phyloP scores from a whole-genome alignment of 2,113 vertebrate genomes.

The Casuarius casuarius region DNA sequence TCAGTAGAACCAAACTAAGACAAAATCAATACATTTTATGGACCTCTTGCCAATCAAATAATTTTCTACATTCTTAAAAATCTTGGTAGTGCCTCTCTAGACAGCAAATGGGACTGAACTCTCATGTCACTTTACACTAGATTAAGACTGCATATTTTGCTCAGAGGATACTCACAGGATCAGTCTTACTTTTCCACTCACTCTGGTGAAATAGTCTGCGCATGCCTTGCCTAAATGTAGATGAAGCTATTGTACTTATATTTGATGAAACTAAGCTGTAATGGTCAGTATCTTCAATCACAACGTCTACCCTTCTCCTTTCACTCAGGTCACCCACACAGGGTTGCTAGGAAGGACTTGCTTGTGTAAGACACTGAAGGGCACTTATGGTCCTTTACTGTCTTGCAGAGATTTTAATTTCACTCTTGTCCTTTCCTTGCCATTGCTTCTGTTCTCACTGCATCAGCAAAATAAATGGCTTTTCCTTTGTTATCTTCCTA shows the following conservation, averaged over 20 bases:
- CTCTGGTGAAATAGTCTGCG: neutral
- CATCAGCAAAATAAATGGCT: neutral
- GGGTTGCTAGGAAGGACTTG: neutral
- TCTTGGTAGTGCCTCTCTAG: neutral
- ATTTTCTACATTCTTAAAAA: neutral
- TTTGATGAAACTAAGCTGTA: neutral
- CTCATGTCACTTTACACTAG: neutral
- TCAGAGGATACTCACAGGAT: neutral
- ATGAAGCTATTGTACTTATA: neutral
- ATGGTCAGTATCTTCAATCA: neutral
- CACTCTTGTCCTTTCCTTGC: neutral
- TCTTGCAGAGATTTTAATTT: neutral
- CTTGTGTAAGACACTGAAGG: neutral
- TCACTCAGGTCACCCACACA: neutral
- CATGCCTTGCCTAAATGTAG: neutral
- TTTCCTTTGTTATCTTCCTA: rapidly evolving
- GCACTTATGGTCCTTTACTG: neutral
- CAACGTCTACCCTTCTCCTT: neutral
- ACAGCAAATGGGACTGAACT: neutral
- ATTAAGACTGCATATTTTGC: neutral
- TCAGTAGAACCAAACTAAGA: neutral
- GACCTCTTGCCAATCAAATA: neutral
- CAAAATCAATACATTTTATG: neutral
- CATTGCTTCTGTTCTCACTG: neutral
- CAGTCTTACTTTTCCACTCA: neutral